Base-by-base conservation (phyloP, 2,888 invertebrate genomes). In the Diachrysia chrysitis region DNA sequence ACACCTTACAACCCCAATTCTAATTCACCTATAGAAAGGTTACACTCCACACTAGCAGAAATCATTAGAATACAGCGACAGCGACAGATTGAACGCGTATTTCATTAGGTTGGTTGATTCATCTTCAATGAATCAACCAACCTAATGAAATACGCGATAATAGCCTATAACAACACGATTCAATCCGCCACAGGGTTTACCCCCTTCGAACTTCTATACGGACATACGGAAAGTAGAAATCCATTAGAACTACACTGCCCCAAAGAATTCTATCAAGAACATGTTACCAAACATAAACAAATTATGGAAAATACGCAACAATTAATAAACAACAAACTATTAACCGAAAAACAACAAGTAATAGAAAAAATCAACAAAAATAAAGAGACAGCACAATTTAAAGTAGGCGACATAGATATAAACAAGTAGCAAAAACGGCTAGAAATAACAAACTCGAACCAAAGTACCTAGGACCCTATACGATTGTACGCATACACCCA, bases 211-310 rank as follows among this genome's bases (percentile, higher is more conserved):
- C 16, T 86, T n/a, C 48, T 83, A 23, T 86, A 73, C 46, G 82
- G 76, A 71, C 86, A 82, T 55, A 86, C 79, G 55, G 74, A 55
- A 48, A 81, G 58, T 63, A 80, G 78, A 78, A 86, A 77, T 65
- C 86, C 71, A 59, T 71, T 76, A 78, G 84, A 83, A 66, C 63
- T 76, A 77, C 84, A 78, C 78, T 89, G 62, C 73, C 82, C 79
- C 1, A 74, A 78, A 66, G 81, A 84, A 75, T 97, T 93, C 82
- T 97, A 96, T 25, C 97, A 95, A 17, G 97, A 97, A 87, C 97
- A 97, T 57, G 97, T 96, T 1, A 97, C 97, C 66, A 96, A 96
- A 89, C 98, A 98, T 58, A 79, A 48, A 51, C 69, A 73, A 66
- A 74, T 66, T n/a, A 66, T 75, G 68, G 78, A 83, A 73, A 66